Percentiles rank a stretch among this genome's conserved stretches.
These are phyloP conservation scores for Cladopsammia gracilis DNA, from an alignment of 64 coral and sea anemone genomes.

Conservation along the genomic window DNA sequence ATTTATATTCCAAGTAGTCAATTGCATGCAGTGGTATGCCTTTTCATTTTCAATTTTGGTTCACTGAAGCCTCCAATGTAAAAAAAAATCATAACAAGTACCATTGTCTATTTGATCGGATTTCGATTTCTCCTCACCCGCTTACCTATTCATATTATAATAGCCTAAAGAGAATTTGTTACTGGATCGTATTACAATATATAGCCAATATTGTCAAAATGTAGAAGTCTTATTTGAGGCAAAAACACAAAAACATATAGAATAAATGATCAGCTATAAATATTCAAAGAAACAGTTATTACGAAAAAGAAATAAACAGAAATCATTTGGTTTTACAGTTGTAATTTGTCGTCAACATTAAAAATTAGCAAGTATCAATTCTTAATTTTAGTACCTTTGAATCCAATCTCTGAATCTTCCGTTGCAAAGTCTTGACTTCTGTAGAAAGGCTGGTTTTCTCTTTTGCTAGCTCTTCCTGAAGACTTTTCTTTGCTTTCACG, in stretches of 20 bases:
- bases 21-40: background rate
- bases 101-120: background rate
- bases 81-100: background rate
- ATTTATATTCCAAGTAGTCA: background rate
- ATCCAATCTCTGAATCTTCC: background rate
- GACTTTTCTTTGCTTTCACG: too few species aligned
- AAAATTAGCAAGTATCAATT: background rate
- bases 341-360: background rate
- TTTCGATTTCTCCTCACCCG: background rate
- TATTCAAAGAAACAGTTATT: background rate
- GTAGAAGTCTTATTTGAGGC: background rate
- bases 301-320: background rate
- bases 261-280: background rate
- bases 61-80: background rate
- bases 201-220: background rate
- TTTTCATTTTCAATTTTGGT: background rate
- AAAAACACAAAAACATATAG: background rate
- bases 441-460: background rate
- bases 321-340: background rate
- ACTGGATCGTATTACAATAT: background rate
- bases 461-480: background rate
- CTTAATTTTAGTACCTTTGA: background rate
- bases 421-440: background rate
- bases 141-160: background rate
- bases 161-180: background rate